Base-by-base conservation (phyloP, 2,797 vertebrate genomes). In the Alcedo atthis region DNA sequence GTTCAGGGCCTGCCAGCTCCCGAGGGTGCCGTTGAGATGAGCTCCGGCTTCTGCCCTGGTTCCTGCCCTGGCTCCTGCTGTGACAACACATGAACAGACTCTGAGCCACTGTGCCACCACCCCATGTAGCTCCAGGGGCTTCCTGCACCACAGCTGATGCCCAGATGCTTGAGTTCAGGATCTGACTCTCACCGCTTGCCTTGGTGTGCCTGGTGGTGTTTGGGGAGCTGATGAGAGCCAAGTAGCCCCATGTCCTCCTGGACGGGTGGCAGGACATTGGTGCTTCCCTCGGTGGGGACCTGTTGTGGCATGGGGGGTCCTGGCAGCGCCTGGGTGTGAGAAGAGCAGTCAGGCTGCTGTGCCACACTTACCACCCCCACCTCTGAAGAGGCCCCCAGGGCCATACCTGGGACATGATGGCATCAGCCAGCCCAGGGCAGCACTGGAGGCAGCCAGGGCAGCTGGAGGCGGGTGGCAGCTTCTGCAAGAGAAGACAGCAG, bases 91-190 rank as follows among this genome's bases (percentile, higher is more conserved):
- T 2, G 8, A 70, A 42, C 9, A 64, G 74, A 67, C 33, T 28
- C 26, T 3, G 1, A 7, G 9, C 45, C 8, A 0, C 64, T 15
- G 4, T 37, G 59, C 42, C 46, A 11, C 8, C 10, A 5, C 9
- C 3, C 22, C n/a, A 9, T 0, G 0, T 25, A 46, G 24, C 10
- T 21, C 21, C 24, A 21, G n/a, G n/a, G 61, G n/a, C 22, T 63
- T 42, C 33, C 61, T 22, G 49, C 59, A 71, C 83, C 48, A 67
- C 46, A 42, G 55, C 16, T 9, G 48, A 30, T 78, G 62, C 61
- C 54, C n/a, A 7, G 8, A 16, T 46, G 54, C 43, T 45, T 10
- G 57, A 20, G 58, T 46, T 40, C 32, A 9, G 37, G 15, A 12
- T 20, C 33, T 0, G 0, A 8, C 30, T 78, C 95, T 95, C 77